Percentiles rank a stretch among this genome's conserved stretches.
Conservation (phyloP, 2,113 vertebrate species). For the Pseudolaguvia tuberculata region DNA sequence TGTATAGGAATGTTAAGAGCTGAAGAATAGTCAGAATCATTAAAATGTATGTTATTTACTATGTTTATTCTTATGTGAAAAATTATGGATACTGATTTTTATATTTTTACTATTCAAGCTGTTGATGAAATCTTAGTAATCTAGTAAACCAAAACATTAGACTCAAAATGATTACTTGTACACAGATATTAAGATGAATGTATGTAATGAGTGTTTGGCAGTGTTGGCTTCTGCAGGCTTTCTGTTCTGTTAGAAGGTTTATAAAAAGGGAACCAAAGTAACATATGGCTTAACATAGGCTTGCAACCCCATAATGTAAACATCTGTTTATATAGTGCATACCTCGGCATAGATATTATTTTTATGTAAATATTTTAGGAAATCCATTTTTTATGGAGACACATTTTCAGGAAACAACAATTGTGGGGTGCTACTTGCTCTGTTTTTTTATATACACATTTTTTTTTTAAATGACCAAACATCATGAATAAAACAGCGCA, state of each 20-base stretch:
- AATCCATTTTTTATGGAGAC: no score
- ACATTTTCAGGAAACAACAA: no score
- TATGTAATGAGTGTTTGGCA: no score
- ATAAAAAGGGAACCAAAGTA: neutral
- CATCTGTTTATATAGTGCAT: neutral
- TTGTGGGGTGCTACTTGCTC: no score
- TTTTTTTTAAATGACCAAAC: no score
- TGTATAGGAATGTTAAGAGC: constrained; percentile 5
- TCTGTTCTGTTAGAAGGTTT: no score
- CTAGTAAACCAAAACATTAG: neutral
- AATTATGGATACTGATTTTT: constrained; percentile 24
- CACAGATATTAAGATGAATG: no score
- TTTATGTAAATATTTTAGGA: no score
- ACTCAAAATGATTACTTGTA: neutral
- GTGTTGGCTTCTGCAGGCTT: no score
- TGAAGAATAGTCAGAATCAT: constrained; percentile 49
- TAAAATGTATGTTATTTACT: constrained; percentile 45
- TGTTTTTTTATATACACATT: no score
- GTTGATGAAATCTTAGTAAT: neutral
- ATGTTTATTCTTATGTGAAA: constrained; percentile 40
- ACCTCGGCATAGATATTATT: neutral
- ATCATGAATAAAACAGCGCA: neutral
- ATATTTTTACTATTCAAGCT: neutral
- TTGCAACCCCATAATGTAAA: neutral
- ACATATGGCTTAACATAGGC: neutral